A percentile compares a stretch with the other conserved stretches of the same genome.
These are phyloP conservation scores for Alces alces DNA, from an alignment of 2,113 vertebrate species.

Conservation along the genomic window DNA sequence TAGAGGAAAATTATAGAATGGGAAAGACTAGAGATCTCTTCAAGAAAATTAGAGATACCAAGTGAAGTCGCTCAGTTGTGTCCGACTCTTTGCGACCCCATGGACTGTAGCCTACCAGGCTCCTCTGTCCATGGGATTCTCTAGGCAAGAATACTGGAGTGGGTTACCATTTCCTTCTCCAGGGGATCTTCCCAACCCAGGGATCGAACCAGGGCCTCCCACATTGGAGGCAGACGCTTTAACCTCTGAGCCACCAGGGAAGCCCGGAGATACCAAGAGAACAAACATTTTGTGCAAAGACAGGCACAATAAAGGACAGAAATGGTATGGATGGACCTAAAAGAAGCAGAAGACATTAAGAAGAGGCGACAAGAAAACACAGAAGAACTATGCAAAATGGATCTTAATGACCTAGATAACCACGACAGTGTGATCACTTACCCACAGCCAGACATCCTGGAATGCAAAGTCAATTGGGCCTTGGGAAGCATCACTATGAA, in stretches of 20 bases:
- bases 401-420: not conserved
- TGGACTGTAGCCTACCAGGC: too few relatives aligned
- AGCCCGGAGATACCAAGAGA: not conserved
- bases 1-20: not conserved
- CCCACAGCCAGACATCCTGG: not conserved
- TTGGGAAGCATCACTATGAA: not conserved
- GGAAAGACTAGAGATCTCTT: not conserved
- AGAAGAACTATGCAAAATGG: not conserved
- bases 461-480: not conserved
- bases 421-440: not conserved
- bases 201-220: too few relatives aligned
- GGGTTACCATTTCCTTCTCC: too few relatives aligned
- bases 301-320: not conserved
- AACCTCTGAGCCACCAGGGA: too few relatives aligned
- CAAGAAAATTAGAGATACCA: not conserved
- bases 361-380: not conserved
- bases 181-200: too few relatives aligned
- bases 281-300: not conserved
- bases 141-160: too few relatives aligned
- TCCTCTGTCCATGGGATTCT: too few relatives aligned
- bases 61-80: not conserved
- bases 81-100: too few relatives aligned
- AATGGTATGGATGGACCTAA: not conserved
- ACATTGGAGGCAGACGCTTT: too few relatives aligned
- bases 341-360: not conserved